A percentile compares a stretch with the other conserved stretches of the same genome.
phyloP scores from a whole-genome alignment of 2,113 vertebrate genomes.

The Hyla sarda region DNA sequence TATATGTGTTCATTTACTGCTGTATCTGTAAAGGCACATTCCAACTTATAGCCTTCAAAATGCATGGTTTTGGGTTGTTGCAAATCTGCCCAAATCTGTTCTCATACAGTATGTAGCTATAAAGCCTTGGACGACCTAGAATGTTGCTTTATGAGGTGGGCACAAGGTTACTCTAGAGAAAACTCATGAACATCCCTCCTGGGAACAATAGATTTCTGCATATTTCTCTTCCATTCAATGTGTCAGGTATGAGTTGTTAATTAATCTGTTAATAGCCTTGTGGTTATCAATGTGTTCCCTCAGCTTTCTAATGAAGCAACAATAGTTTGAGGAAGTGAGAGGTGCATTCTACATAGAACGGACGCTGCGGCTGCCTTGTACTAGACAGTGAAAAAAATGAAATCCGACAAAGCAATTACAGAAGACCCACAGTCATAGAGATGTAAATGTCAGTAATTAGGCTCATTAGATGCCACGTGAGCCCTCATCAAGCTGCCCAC shows the following conservation, averaged over 20 bases:
- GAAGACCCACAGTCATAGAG: slow-evolving; percentile 18
- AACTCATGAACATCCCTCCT: background rate
- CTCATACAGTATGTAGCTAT: too few relatives aligned
- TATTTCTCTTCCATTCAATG: background rate
- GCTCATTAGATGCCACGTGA: background rate
- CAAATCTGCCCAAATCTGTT: too few relatives aligned
- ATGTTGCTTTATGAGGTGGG: background rate
- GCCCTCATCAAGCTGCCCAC: slow-evolving; percentile 12
- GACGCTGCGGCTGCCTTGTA: background rate
- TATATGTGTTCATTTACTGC: too few relatives aligned
- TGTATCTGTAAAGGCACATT: too few relatives aligned
- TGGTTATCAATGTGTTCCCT: slow-evolving; percentile 17
- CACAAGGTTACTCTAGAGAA: too few relatives aligned
- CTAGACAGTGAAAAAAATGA: slow-evolving; percentile 28
- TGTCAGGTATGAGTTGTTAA: slow-evolving; percentile 29
- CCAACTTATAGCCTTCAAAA: too few relatives aligned
- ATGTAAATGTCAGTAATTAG: slow-evolving; percentile 39
- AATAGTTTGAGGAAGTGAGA: slow-evolving; percentile 1
- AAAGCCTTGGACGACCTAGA: too few relatives aligned
- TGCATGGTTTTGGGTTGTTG: too few relatives aligned
- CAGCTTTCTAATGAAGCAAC: slow-evolving; percentile 20
- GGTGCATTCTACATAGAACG: background rate
- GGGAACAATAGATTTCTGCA: slow-evolving; percentile 3
- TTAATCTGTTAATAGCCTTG: slow-evolving; percentile 41
- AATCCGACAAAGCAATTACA: slow-evolving; percentile 43